These are phyloP conservation scores for Marmota monax DNA, from an alignment of 2,113 vertebrate species.

Conservation along the genomic window DNA sequence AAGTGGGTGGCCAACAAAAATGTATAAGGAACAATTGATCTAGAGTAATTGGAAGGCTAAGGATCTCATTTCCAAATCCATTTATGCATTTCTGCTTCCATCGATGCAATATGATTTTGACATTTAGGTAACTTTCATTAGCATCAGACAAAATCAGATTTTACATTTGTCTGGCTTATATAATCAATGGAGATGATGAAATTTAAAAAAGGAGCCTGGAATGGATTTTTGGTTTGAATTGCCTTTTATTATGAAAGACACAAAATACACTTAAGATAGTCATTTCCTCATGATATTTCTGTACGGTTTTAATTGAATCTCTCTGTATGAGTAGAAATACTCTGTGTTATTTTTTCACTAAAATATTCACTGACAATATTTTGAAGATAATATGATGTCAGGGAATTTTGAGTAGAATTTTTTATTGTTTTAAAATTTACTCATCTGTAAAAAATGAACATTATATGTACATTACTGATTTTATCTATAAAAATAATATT, in stretches of 20 bases:
- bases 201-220: neutral
- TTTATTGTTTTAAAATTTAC: neutral
- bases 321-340: neutral
- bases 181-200: conserved; percentile 25
- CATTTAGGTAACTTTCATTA: conserved; percentile 45
- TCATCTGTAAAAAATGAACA: neutral
- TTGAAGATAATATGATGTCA: neutral
- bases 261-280: conserved; percentile 24
- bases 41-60: neutral
- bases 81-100: neutral
- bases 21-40: neutral
- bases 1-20: neutral
- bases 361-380: neutral
- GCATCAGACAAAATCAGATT: conserved; percentile 42
- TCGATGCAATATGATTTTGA: neutral
- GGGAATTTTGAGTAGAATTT: neutral
- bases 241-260: conserved; percentile 32
- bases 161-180: conserved; percentile 36
- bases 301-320: neutral
- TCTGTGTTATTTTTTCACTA: neutral
- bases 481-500: neutral
- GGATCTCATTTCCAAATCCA: conserved; percentile 27
- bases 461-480: neutral
- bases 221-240: conserved; percentile 45
- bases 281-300: conserved; percentile 16